phyloP scores from a whole-genome alignment of 2,888 invertebrate species.

The Limnephilus auricula region DNA sequence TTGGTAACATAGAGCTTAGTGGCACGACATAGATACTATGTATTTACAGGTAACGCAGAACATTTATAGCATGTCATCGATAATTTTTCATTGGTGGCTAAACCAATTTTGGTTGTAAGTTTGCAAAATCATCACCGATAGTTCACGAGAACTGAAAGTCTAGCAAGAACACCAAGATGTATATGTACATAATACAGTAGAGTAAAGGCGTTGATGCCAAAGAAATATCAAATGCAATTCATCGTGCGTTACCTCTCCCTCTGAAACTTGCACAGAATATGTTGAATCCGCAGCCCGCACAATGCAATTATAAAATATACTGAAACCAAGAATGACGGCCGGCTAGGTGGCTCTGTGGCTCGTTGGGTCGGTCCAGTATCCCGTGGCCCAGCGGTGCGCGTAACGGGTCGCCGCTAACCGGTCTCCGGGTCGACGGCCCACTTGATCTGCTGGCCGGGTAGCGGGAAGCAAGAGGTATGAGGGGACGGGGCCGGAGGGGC shows the following conservation, averaged over 20 bases:
- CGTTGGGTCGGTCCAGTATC: background rate
- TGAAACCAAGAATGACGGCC: background rate
- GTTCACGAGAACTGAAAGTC: background rate
- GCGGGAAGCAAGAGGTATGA: too few relatives aligned
- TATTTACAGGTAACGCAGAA: background rate
- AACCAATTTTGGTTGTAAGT: too few relatives aligned
- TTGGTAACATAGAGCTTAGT: too few relatives aligned
- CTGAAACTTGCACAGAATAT: background rate
- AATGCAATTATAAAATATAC: background rate
- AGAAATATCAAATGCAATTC: background rate
- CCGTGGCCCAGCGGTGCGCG: conserved; percentile 7
- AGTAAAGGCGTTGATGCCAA: background rate
- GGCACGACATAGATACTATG: too few relatives aligned
- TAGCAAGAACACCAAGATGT: background rate
- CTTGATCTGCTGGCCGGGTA: background rate
- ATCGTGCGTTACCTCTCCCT: background rate
- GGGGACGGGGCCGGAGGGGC: background rate
- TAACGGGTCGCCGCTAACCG: conserved; percentile 28
- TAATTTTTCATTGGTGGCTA: background rate
- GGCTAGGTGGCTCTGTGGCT: too few relatives aligned
- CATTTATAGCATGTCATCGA: background rate
- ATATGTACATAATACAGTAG: too few relatives aligned
- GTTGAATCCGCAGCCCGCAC: background rate
- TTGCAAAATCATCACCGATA: too few relatives aligned
- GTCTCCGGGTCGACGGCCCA: conserved; percentile 34